phyloP scores from a whole-genome alignment of 2,797 vertebrate genomes.

The Lagocephalus sceleratus region DNA sequence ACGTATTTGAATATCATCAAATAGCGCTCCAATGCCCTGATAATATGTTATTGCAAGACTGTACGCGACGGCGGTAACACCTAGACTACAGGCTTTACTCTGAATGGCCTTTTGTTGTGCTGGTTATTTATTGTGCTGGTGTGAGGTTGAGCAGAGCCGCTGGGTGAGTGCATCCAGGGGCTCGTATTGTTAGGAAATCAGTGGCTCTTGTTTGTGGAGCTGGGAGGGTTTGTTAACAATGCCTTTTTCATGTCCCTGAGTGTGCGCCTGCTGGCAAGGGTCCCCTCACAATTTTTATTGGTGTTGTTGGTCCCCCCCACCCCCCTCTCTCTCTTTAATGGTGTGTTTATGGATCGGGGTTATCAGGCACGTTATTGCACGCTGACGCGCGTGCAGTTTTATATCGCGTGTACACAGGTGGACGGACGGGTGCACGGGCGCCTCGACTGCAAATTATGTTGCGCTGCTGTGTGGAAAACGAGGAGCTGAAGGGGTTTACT shows the following conservation, averaged over 20 bases:
- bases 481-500: constrained; percentile 51
- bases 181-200: constrained; percentile 73
- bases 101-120: constrained; percentile 75
- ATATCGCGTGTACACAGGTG: constrained; percentile 40
- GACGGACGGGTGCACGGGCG: constrained; percentile 26
- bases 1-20: constrained; percentile 1
- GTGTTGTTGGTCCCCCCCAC: too few relatives aligned
- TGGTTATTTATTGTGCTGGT: constrained; percentile 72
- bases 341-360: constrained; percentile 46
- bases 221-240: constrained; percentile 74
- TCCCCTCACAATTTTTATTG: constrained; percentile 67
- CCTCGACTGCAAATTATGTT: constrained; percentile 60
- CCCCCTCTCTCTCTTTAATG: constrained; percentile 51
- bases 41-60: constrained; percentile 60
- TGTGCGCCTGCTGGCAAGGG: constrained; percentile 68
- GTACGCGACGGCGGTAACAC: constrained; percentile 66
- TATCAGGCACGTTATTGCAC: constrained; percentile 57
- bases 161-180: constrained; percentile 71
- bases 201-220: constrained; percentile 72
- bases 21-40: too few relatives aligned
- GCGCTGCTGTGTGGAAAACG: constrained; percentile 60
- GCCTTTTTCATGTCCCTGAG: constrained; percentile 70
- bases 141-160: constrained; percentile 64
- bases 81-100: constrained; percentile 67
- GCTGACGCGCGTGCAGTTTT: constrained; percentile 42